Base-by-base conservation (phyloP, 2,113 vertebrate genomes). In the Arenaria interpres region DNA sequence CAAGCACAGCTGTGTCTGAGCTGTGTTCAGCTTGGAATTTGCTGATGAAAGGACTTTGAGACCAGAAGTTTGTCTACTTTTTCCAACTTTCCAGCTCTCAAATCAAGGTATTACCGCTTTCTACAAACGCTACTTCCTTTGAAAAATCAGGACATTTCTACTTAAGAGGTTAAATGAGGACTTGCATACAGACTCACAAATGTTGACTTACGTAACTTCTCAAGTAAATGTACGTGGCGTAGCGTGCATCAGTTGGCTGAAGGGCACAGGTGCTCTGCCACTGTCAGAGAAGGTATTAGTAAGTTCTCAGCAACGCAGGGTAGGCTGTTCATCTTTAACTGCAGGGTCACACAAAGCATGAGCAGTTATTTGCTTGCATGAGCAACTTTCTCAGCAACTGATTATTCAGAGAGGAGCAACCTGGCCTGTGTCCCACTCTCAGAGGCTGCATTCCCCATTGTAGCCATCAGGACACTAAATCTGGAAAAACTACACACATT, bases 211-310 rank as follows among this genome's bases (percentile, higher is more conserved):
- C 6, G 1, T 72, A 85, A 94, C 7, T 10, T 19, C 39, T 48
- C 2, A 1, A 73, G 75, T 1, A 2, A 51, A 45, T 3, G 14
- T 25, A 45, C 0, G 4, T 51, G 59, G 76, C 0, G 0, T 7
- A n/a, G 80, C 2, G 2, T 53, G 76, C 64, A 7, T 28, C 1
- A 2, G 33, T 15, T 92, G 57, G 35, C 84, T 51, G 75, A 84
- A 78, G 79, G 77, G 30, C 39, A 20, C 50, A 68, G 73, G 90
- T 87, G 81, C 84, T 69, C 66, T 75, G 80, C 83, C 69, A 14
- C 73, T 50, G 46, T 32, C 73, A 78, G 27, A 23, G 73, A 35
- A 56, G 69, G 41, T 23, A 39, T 62, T 45, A 37, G 35, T 10
- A 22, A 88, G 53, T 13, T 23, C 66, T 57, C 14, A 43, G 66